Conservation (phyloP, 2,797 vertebrate species). For the Bovichtus diacanthus region DNA sequence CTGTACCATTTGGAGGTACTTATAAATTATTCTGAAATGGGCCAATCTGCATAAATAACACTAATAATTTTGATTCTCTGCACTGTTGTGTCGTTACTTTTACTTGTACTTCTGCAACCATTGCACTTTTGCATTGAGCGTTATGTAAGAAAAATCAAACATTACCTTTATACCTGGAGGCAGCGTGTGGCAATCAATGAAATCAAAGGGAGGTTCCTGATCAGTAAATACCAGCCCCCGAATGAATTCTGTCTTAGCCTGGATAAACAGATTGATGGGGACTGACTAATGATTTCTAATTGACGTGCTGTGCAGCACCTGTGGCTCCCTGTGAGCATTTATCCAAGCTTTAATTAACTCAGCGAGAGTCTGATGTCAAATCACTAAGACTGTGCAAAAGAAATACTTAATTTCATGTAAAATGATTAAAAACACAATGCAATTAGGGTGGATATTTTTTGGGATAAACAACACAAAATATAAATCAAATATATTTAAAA, state of each 20-base stretch:
- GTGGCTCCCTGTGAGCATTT: conserved; percentile 34
- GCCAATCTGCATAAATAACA: not conserved
- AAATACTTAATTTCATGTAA: not conserved
- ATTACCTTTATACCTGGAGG: conserved; percentile 31
- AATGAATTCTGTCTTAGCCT: conserved; percentile 34
- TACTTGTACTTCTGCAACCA: not conserved
- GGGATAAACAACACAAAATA: not conserved
- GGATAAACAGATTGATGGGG: conserved; percentile 51
- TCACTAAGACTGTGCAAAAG: not conserved
- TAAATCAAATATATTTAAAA: not conserved
- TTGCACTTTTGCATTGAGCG: not conserved
- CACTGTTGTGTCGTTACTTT: not conserved
- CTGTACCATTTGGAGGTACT: not conserved
- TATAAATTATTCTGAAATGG: not conserved
- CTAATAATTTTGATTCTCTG: not conserved
- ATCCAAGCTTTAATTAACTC: conserved; percentile 14
- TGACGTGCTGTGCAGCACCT: conserved; percentile 54
- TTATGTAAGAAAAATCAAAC: conserved; percentile 18
- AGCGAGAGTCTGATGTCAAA: conserved; percentile 6
- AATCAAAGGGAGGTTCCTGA: conserved; percentile 45
- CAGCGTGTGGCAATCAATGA: conserved; percentile 46
- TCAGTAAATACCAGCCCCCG: conserved; percentile 55
- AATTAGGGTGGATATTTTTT: not conserved
- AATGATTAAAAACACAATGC: not conserved
- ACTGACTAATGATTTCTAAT: conserved; percentile 53